Evolutionary conservation across 2,797 vertebrate species (phyloP).

Genomic region (Spondyliosoma cantharus): DNA sequence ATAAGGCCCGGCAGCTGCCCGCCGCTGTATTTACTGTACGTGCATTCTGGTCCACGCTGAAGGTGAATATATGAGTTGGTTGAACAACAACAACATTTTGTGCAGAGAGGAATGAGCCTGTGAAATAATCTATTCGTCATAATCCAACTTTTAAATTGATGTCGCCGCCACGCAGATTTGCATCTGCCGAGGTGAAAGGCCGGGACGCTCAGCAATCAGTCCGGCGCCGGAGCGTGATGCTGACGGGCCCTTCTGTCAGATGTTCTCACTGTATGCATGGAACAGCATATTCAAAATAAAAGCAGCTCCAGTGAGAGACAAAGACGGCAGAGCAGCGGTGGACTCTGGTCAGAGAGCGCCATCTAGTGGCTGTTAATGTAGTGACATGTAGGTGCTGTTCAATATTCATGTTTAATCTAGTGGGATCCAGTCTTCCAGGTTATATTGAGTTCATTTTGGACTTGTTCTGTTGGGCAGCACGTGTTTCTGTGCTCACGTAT

Average conservation of each 20-base stretch:
- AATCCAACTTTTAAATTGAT: slow-evolving; percentile 73
- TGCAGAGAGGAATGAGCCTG: slow-evolving; percentile 45
- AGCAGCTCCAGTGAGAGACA: slow-evolving; percentile 2
- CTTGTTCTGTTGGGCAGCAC: neutral
- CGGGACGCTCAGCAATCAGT: slow-evolving; percentile 57
- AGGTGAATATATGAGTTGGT: slow-evolving; percentile 55
- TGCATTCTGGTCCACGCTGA: slow-evolving; percentile 55
- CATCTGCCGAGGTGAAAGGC: slow-evolving; percentile 71
- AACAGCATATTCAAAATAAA: slow-evolving; percentile 54
- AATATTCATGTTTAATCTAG: too few relatives aligned
- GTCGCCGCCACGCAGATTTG: slow-evolving; percentile 60
- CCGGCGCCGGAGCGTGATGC: slow-evolving; percentile 30
- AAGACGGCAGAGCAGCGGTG: neutral
- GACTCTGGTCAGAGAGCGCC: slow-evolving; percentile 54
- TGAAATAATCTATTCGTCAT: slow-evolving; percentile 70
- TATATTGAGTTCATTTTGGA: too few relatives aligned
- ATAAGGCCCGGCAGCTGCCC: slow-evolving; percentile 64
- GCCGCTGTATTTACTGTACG: slow-evolving; percentile 65
- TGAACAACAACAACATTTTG: slow-evolving; percentile 64
- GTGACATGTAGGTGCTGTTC: neutral
- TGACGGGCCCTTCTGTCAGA: slow-evolving; percentile 53
- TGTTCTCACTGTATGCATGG: slow-evolving; percentile 38
- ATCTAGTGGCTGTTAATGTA: slow-evolving; percentile 63
- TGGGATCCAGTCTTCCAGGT: too few relatives aligned
- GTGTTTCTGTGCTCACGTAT: too few relatives aligned